Base-by-base conservation (phyloP, 2,888 invertebrate species). In the Girardia tigrina region DNA sequence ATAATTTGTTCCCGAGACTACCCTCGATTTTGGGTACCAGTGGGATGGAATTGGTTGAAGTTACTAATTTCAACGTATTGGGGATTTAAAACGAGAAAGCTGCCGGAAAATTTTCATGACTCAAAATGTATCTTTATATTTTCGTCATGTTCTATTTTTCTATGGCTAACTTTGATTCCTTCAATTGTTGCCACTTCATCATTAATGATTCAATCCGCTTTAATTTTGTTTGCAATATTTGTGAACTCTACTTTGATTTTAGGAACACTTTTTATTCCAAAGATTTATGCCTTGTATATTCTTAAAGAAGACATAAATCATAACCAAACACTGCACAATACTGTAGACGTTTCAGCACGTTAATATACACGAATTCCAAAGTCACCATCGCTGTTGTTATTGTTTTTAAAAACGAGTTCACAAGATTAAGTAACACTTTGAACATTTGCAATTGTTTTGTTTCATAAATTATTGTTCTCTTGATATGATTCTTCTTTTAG, bases 61-160 rank as follows among this genome's bases (percentile, higher is more conserved):
- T 56, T 56, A 56, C n/a, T 56, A 56, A 56, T 56, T 20, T 56
- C 56, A 16, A 56, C 56, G n/a, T 56, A 56, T 56, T 56, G 56
- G 56, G 56, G 56, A 12, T 56, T 56, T n/a, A 56, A 56, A 56
- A 56, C 56, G 4, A 56, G 56, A 56, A 56, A 56, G 23, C 23
- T 56, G 23, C 56, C 56, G 23, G 56, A 56, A 56, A 56, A 56
- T 56, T 56, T 56, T n/a, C 56, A 56, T 56, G 56, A 56, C 56
- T 56, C 56, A 4, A 56, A 56, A 16, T 56, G 56, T 23, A 56
- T 56, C 23, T 56, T 56, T 23, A 56, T 56, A 56, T 56, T 56
- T 56, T 56, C 56, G 23, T 56, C 56, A n/a, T 56, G 56, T 23
- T 56, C 56, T 20, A 56, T 56, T 12, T 56, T 56, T 56, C 56